A percentile compares a stretch with the other conserved stretches of the same genome.
Evolutionary conservation across 2,113 vertebrate species (phyloP).

Genomic region (Cettia cetti): DNA sequence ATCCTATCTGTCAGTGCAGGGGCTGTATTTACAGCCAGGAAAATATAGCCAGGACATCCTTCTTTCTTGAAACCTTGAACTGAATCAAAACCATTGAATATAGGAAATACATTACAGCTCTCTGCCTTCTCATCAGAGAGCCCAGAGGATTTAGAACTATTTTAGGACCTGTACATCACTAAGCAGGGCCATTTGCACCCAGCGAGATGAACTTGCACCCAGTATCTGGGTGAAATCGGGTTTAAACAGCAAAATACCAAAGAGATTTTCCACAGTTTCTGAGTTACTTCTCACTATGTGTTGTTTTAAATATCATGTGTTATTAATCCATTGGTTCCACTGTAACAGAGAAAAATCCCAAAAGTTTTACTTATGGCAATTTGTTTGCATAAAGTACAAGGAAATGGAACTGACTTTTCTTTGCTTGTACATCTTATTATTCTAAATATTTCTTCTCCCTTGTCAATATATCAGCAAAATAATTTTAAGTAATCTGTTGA

Average conservation of each 20-base stretch:
- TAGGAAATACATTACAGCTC: neutral
- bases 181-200: neutral
- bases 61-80: neutral
- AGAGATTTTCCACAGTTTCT: neutral
- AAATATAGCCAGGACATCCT: neutral
- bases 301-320: neutral
- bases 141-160: neutral
- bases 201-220: neutral
- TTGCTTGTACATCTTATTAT: neutral
- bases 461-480: conserved; percentile 25
- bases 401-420: neutral
- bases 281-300: neutral
- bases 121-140: neutral
- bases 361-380: neutral
- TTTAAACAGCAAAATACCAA: neutral
- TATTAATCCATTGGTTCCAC: neutral
- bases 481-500: neutral
- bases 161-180: neutral
- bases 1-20: neutral
- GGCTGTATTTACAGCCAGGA: neutral
- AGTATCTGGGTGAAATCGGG: neutral
- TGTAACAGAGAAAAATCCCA: neutral
- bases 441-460: neutral
- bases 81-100: neutral
- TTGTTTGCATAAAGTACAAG: neutral